Conservation (phyloP, 1,140 invertebrate species). For the Vanessa tameamea region DNA sequence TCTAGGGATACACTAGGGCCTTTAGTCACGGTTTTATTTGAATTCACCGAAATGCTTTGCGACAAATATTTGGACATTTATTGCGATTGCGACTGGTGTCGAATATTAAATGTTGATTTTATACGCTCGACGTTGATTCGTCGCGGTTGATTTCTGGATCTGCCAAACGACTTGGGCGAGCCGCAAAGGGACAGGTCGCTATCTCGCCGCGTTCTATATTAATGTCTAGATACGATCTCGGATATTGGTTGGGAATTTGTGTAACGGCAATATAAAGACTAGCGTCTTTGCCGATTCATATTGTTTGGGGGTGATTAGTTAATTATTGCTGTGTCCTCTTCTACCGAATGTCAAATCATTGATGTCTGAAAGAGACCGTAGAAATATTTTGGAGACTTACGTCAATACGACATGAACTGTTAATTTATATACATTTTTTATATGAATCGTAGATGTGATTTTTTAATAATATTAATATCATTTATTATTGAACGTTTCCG, state of each 20-base stretch:
- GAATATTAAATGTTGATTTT: conserved; percentile 74
- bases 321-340: not conserved
- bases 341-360: not conserved
- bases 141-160: conserved; percentile 56
- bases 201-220: conserved; percentile 30
- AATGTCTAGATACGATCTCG: conserved; percentile 28
- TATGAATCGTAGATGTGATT: no score
- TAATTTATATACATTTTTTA: no score
- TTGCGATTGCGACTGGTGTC: conserved; percentile 65
- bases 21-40: conserved; percentile 78
- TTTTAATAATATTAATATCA: no score
- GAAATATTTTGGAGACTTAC: no score
- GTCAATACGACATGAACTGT: no score
- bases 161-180: conserved; percentile 48
- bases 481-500: no score
- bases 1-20: conserved; percentile 60
- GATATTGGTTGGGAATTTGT: conserved; percentile 32
- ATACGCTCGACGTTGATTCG: conserved; percentile 62
- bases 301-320: no score
- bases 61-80: conserved; percentile 80
- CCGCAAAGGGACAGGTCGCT: conserved; percentile 35
- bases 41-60: conserved; percentile 68
- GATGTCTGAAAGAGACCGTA: no score
- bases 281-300: no score
- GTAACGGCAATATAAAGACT: conserved; percentile 15